phyloP scores from a whole-genome alignment of 2,888 invertebrate species.

The Creontiades dilutus region DNA sequence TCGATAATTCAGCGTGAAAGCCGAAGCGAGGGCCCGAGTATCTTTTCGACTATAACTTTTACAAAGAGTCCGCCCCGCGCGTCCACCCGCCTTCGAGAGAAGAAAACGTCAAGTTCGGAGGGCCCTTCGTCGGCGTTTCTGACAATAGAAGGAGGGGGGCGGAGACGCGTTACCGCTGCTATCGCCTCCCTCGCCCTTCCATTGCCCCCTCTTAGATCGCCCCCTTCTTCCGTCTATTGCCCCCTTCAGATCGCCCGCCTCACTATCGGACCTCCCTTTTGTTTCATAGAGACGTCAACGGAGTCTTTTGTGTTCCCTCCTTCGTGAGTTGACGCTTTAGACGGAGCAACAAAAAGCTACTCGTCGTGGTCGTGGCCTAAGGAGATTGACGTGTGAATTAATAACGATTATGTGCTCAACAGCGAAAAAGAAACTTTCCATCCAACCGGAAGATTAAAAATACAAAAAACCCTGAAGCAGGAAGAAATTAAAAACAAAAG shows the following conservation, averaged over 20 bases:
- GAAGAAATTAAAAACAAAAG: too few species aligned
- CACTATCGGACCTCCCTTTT: background rate
- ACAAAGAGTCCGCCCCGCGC: background rate
- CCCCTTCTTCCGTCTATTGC: too few species aligned
- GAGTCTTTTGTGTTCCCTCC: background rate
- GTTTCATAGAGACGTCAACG: slow-evolving; percentile 31
- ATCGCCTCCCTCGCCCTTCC: background rate
- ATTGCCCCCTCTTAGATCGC: background rate
- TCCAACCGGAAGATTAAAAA: too few species aligned
- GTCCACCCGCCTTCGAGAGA: background rate
- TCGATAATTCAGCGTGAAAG: slow-evolving; percentile 36
- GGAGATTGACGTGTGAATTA: too few species aligned
- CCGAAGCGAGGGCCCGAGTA: background rate
- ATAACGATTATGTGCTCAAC: too few species aligned
- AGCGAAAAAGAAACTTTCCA: too few species aligned
- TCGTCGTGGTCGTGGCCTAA: too few species aligned
- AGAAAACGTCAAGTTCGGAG: slow-evolving; percentile 30
- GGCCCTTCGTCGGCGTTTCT: background rate
- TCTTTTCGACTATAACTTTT: background rate
- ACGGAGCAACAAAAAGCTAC: background rate
- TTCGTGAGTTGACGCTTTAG: background rate
- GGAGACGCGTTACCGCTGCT: background rate
- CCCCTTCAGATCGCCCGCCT: background rate
- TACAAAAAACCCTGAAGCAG: too few species aligned
- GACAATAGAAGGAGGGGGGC: background rate